Base-by-base conservation (phyloP, 2,888 invertebrate genomes). In the Drosophila vallismaia region DNA sequence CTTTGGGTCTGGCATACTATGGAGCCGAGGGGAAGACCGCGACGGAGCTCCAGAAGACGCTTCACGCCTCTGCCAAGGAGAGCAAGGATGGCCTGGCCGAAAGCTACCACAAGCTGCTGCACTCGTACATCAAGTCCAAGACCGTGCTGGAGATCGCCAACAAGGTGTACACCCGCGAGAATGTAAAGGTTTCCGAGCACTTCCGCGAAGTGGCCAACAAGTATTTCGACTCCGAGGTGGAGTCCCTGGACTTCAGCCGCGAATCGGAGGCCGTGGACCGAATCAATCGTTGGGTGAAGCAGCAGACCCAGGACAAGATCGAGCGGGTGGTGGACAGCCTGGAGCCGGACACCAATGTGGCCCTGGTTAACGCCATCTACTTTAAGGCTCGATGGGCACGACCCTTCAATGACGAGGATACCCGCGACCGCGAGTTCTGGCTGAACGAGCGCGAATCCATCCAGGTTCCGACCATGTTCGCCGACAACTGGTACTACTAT, bases 331-430 rank as follows among this genome's bases (percentile, higher is more conserved):
- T 99, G 56, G 94, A 93, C 74, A 92, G 92, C 86, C 86, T 97
- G 3, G 89, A 92, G 81, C 56, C 76, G 0, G 88, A 92, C n/a
- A 96, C 96, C 0, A 93, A 94, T 54, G 91, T 97, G 72, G 95
- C 97, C 1, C 93, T 97, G 5, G 94, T 97, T 1, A 97, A 97
- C 90, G 97, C 97, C 7, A 94, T 97, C 33, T 97, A 97, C 90
- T 97, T 97, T 92, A 97, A 97, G 92, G 96, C 96, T 3, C 93
- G 93, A 46, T 97, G 97, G 97, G 92, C 93, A 33, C 90, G 93
- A 29, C 93, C 94, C 79, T 98, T 98, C 89, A 89, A 95, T 52
- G 89, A 93, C 4, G 86, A 88, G 0, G 56, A 83, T 8, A 97
- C 97, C 0, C 81, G 74, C 14, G 92, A 94, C 0, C 93, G 93